A percentile compares a stretch with the other conserved stretches of the same genome.
phyloP scores from a whole-genome alignment of 2,888 invertebrate species.

The Tanypteryx hageni region DNA sequence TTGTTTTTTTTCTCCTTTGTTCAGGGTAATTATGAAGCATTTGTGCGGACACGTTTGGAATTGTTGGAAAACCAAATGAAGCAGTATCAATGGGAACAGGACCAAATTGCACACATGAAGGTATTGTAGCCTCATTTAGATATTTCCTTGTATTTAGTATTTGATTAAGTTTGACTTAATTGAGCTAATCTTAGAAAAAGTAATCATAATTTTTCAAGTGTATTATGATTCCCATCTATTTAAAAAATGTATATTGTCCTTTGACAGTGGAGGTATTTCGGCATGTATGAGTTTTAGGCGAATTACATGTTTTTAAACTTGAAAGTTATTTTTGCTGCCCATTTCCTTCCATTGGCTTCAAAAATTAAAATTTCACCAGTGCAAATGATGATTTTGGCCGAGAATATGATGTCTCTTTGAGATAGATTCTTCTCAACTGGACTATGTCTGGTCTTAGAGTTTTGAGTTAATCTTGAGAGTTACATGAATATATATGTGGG shows the following conservation, averaged over 20 bases:
- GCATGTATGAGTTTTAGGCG: too few species aligned
- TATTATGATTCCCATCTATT: too few species aligned
- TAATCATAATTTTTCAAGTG: too few species aligned
- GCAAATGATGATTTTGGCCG: slow-evolving; percentile 40
- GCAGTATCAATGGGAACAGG: slow-evolving; percentile 99
- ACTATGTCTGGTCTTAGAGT: neutral
- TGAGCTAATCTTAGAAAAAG: too few species aligned
- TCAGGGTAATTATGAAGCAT: slow-evolving; percentile 96
- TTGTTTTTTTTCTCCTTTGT: slow-evolving; percentile 12
- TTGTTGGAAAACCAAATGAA: slow-evolving; percentile 99
- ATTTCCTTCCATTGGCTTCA: neutral
- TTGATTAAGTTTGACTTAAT: too few species aligned
- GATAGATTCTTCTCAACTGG: neutral
- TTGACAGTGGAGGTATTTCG: too few species aligned
- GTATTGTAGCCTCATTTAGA: slow-evolving; percentile 73
- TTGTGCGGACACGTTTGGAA: slow-evolving; percentile 94
- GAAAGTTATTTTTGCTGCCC: neutral
- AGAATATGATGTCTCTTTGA: slow-evolving; percentile 28
- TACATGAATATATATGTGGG: neutral
- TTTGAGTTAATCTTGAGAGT: neutral
- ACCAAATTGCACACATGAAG: slow-evolving; percentile 99
- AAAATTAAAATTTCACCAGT: neutral
- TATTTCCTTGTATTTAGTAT: too few species aligned
- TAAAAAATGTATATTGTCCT: too few species aligned
- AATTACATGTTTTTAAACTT: neutral